These are phyloP conservation scores for Petrolisthes cinctipes DNA, from an alignment of 2,888 invertebrate genomes.

Conservation along the genomic window DNA sequence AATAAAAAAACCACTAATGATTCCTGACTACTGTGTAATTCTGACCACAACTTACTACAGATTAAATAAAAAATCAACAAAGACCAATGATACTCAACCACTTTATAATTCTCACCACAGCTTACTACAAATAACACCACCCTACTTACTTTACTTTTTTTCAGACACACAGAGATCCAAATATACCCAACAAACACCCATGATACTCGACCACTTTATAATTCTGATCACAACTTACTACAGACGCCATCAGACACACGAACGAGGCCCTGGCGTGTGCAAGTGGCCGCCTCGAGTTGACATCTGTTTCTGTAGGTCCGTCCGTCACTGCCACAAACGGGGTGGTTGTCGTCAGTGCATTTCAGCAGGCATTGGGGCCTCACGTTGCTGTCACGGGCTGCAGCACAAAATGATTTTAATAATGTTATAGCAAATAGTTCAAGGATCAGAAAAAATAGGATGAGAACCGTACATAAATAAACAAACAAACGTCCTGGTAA, in stretches of 20 bases:
- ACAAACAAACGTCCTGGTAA: no score
- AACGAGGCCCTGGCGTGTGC: conserved; percentile 2
- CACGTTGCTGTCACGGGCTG: neutral
- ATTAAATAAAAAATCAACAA: no score
- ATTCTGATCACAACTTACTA: neutral
- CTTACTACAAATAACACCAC: no score
- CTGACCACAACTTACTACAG: no score
- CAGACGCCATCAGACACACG: neutral
- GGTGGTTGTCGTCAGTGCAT: neutral
- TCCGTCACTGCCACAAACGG: conserved; percentile 36
- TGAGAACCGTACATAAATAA: no score
- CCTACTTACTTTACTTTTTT: no score
- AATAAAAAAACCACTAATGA: no score
- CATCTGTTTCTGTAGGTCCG: conserved; percentile 12
- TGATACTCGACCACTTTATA: neutral
- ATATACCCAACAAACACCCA: neutral
- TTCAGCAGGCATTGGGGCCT: neutral
- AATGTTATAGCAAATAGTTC: neutral
- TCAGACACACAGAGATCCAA: neutral
- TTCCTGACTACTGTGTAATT: no score
- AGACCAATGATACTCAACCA: no score
- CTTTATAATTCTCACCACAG: no score
- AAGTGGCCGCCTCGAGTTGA: neutral
- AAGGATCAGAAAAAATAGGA: neutral
- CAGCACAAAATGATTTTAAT: no score